A percentile compares a stretch with the other conserved stretches of the same genome.
phyloP scores from a whole-genome alignment of 2,888 invertebrate genomes.

The Spodoptera littoralis region DNA sequence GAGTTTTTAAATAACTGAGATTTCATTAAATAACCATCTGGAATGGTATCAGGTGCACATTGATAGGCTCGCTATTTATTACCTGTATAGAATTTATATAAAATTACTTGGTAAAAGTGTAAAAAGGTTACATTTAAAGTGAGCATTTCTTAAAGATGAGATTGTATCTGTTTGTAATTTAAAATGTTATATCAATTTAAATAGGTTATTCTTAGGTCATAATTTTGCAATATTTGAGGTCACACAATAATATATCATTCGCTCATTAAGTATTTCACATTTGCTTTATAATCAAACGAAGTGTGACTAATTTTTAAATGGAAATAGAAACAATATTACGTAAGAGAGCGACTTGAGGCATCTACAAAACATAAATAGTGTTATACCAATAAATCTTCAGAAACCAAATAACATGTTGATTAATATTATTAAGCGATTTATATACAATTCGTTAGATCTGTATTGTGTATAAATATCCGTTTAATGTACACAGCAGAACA shows the following conservation, averaged over 20 bases:
- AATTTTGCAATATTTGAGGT: constrained; percentile 13
- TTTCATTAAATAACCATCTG: no score
- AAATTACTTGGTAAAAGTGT: no score
- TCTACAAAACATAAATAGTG: constrained; percentile 34
- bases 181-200: no score
- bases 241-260: constrained; percentile 41
- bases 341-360: constrained; percentile 25
- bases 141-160: no score
- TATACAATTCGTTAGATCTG: constrained; percentile 59
- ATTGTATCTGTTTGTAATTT: no score
- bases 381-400: constrained; percentile 52
- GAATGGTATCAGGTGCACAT: no score
- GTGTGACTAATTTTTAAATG: constrained; percentile 42
- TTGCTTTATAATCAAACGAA: constrained; percentile 45
- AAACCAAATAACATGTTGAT: constrained; percentile 52
- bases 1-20: no score
- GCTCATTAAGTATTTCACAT: constrained; percentile 44
- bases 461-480: constrained; percentile 56
- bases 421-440: constrained; percentile 54
- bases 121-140: no score
- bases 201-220: constrained; percentile 10
- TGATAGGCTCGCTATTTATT: no score
- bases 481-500: constrained; percentile 37
- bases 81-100: no score
- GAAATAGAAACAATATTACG: constrained; percentile 26